Percentiles rank a stretch among this genome's conserved stretches.
phyloP scores from a whole-genome alignment of 2,113 vertebrate species.

The Rhadina sibilatrix region DNA sequence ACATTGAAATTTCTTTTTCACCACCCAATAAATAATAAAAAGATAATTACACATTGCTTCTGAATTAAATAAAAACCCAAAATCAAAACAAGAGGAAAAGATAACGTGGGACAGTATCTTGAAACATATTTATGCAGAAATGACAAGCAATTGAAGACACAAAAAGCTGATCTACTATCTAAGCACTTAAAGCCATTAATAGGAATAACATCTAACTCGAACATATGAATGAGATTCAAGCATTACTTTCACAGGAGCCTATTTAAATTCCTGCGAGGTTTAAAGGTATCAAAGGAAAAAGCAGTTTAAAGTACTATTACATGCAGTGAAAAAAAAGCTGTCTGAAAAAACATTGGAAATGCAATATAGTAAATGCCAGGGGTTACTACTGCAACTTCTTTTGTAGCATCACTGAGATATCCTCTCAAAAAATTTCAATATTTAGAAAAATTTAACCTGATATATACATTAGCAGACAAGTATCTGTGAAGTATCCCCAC shows the following conservation, averaged over 20 bases:
- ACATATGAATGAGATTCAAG: constrained; percentile 70
- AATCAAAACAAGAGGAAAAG: constrained; percentile 15
- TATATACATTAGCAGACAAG: background rate
- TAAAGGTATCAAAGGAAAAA: constrained; percentile 60
- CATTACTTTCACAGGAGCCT: constrained; percentile 50
- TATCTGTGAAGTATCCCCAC: background rate
- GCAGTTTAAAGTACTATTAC: constrained; percentile 51
- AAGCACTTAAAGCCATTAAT: constrained; percentile 76
- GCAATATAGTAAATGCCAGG: constrained; percentile 50
- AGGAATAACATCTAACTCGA: constrained; percentile 70
- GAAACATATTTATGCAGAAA: constrained; percentile 71
- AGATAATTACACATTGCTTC: constrained; percentile 29
- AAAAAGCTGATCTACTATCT: constrained; percentile 64
- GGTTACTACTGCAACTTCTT: constrained; percentile 3
- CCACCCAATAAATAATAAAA: constrained; percentile 39
- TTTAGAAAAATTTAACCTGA: background rate
- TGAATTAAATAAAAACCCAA: background rate
- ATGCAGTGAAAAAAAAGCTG: background rate
- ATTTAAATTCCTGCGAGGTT: constrained; percentile 73
- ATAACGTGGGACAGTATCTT: constrained; percentile 20
- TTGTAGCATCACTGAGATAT: background rate
- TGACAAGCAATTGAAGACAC: constrained; percentile 67
- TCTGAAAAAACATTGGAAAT: constrained; percentile 63
- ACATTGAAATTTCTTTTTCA: background rate
- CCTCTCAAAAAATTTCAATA: background rate